Conservation (phyloP, 2,888 invertebrate genomes). For the Cataglyphis albicans region DNA sequence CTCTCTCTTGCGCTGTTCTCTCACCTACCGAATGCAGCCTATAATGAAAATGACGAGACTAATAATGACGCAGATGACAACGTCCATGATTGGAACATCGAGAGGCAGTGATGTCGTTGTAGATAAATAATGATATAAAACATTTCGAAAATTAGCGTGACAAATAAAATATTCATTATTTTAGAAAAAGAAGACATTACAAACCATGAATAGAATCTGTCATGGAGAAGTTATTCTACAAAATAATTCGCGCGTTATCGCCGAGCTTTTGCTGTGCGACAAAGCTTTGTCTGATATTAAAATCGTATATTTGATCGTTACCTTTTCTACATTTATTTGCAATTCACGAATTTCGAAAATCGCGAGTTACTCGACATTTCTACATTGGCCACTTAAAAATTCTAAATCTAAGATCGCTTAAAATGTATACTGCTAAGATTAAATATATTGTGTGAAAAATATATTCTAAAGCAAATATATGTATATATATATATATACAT, state of each 20-base stretch:
- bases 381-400: neutral
- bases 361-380: conserved; percentile 71
- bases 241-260: conserved; percentile 79
- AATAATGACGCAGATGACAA: conserved; percentile 17
- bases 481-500: too few species aligned
- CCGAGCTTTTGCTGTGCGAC: conserved; percentile 80
- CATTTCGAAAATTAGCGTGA: conserved; percentile 23
- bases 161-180: conserved; percentile 76
- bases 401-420: conserved; percentile 60
- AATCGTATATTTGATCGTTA: conserved; percentile 78
- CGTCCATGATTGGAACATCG: conserved; percentile 17
- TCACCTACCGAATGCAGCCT: neutral
- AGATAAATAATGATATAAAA: conserved; percentile 21
- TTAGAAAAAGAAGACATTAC: conserved; percentile 31
- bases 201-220: conserved; percentile 73
- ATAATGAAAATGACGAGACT: conserved; percentile 13
- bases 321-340: conserved; percentile 65
- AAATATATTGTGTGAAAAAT: conserved; percentile 11
- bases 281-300: conserved; percentile 76
- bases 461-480: neutral
- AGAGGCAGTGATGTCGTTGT: conserved; percentile 6
- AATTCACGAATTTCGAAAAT: conserved; percentile 67
- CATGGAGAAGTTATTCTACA: conserved; percentile 78
- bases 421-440: conserved; percentile 24
- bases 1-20: too few species aligned